These are phyloP conservation scores for Scrobipalpa atriplicella DNA, from an alignment of 2,888 invertebrate species.

Conservation along the genomic window DNA sequence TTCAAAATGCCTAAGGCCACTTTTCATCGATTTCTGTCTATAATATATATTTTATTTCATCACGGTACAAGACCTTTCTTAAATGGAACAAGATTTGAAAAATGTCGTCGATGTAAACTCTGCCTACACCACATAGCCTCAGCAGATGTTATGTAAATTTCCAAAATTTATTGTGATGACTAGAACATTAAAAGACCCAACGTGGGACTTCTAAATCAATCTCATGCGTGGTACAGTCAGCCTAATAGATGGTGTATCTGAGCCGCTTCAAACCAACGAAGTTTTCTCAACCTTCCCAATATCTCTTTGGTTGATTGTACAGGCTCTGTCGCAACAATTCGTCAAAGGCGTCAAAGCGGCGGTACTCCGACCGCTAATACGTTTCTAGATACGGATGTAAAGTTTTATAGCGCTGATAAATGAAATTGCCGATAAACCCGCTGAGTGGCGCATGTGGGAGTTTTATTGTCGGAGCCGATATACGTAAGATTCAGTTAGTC, in stretches of 20 bases:
- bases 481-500: conserved; percentile 47
- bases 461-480: conserved; percentile 51
- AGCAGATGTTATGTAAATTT: not conserved
- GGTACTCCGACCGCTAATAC: conserved; percentile 39
- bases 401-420: conserved; percentile 44
- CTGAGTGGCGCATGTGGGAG: conserved; percentile 48
- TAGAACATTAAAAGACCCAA: not conserved
- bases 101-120: not conserved
- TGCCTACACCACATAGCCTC: too few relatives aligned
- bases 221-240: not conserved
- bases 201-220: conserved; percentile 1
- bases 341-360: conserved; percentile 18
- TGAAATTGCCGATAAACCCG: conserved; percentile 54
- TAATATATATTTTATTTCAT: too few relatives aligned
- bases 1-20: too few relatives aligned
- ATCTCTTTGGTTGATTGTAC: too few relatives aligned
- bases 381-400: conserved; percentile 46
- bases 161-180: not conserved
- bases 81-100: not conserved
- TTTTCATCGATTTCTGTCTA: too few relatives aligned
- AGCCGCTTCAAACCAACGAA: too few relatives aligned
- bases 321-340: conserved; percentile 14
- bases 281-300: too few relatives aligned
- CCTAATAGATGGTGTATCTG: not conserved
- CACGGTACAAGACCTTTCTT: not conserved